A percentile compares a stretch with the other conserved stretches of the same genome.
Conservation (phyloP, 2,113 vertebrate species). For the Hippocampus mohnikei region DNA sequence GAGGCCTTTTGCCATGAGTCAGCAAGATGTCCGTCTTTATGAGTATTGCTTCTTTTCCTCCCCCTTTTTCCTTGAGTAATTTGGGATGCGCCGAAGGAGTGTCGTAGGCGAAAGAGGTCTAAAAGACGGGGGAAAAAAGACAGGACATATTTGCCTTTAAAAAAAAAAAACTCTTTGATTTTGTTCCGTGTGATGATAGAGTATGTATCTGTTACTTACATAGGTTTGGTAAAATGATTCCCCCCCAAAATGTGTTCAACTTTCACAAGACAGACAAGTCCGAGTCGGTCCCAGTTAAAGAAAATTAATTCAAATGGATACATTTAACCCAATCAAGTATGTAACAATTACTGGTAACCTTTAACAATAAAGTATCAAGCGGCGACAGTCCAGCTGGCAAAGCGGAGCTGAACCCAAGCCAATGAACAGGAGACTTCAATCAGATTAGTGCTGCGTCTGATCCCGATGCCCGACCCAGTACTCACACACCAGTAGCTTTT, state of each 20-base stretch:
- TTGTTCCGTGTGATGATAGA: slow-evolving; percentile 9
- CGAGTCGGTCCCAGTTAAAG: slow-evolving; percentile 14
- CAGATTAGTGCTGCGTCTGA: slow-evolving; percentile 48
- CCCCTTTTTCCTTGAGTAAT: slow-evolving; percentile 31
- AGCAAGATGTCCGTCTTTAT: slow-evolving; percentile 59
- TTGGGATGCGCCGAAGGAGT: slow-evolving; percentile 35
- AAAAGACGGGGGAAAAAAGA: slow-evolving; percentile 41
- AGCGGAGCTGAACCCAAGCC: slow-evolving; percentile 41
- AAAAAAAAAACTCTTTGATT: no score
- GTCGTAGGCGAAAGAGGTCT: slow-evolving; percentile 39
- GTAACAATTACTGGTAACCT: slow-evolving; percentile 56
- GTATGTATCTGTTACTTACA: background rate
- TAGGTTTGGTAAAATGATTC: background rate
- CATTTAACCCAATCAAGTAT: slow-evolving; percentile 62
- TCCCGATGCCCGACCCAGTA: slow-evolving; percentile 20
- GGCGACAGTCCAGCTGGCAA: slow-evolving; percentile 59
- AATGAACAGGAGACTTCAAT: slow-evolving; percentile 55
- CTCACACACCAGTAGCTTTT: slow-evolving; percentile 18
- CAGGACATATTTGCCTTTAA: background rate
- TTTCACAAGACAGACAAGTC: background rate
- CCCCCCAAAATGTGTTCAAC: background rate
- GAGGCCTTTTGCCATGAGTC: slow-evolving; percentile 60
- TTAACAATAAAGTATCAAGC: slow-evolving; percentile 40
- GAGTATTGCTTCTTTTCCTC: slow-evolving; percentile 27
- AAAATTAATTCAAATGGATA: slow-evolving; percentile 48